These are phyloP conservation scores for Cephus runcator DNA, from an alignment of 2,888 invertebrate genomes.

Conservation along the genomic window DNA sequence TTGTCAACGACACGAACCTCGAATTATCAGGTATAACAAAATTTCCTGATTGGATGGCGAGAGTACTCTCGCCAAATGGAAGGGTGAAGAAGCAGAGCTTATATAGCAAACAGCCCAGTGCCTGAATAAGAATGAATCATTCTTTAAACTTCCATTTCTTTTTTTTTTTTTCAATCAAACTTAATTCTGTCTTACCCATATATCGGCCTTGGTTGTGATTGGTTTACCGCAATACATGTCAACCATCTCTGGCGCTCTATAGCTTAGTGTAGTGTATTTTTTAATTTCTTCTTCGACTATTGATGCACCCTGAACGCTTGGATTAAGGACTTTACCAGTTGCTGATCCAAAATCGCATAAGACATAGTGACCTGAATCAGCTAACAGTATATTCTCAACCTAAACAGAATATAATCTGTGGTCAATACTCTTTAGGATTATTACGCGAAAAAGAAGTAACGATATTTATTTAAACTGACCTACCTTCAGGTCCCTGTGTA, in stretches of 20 bases:
- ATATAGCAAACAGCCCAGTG: constrained; percentile 88
- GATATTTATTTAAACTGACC: constrained; percentile 4
- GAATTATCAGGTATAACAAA: constrained; percentile 87
- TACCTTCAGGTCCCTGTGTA: constrained; percentile 90
- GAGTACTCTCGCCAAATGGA: constrained; percentile 92
- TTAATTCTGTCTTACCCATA: constrained; percentile 74
- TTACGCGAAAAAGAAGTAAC: background rate
- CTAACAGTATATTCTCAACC: constrained; percentile 89
- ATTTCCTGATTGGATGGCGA: constrained; percentile 91
- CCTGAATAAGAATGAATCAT: constrained; percentile 67
- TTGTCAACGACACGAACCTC: constrained; percentile 65
- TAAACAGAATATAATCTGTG: constrained; percentile 50
- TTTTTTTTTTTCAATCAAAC: background rate
- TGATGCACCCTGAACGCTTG: constrained; percentile 74
- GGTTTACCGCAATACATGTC: constrained; percentile 86
- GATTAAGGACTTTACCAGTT: constrained; percentile 82
- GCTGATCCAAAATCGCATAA: constrained; percentile 95
- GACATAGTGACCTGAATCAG: constrained; percentile 83
- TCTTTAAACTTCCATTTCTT: background rate
- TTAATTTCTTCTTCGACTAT: constrained; percentile 86
- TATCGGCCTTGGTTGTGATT: constrained; percentile 88
- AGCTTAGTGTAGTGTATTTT: constrained; percentile 89
- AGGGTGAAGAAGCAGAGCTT: constrained; percentile 89
- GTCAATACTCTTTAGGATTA: background rate
- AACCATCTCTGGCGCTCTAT: constrained; percentile 93